Evolutionary conservation across 1,140 invertebrate species (phyloP).

Genomic region (Aradophagus sp.): DNA sequence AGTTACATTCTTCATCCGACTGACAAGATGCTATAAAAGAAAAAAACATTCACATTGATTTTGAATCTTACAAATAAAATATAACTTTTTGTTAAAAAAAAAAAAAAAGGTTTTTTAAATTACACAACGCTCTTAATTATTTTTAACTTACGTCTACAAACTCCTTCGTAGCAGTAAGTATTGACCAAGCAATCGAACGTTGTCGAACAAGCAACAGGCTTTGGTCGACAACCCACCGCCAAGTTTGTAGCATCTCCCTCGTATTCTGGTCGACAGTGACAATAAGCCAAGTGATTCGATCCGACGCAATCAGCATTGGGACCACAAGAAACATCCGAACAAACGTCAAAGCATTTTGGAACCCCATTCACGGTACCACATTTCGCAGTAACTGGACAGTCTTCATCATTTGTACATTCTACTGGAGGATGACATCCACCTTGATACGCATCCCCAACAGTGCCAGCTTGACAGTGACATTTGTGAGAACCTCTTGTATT

Average conservation of each 20-base stretch:
- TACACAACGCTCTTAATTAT: too few relatives aligned
- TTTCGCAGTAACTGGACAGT: slow-evolving; percentile 85
- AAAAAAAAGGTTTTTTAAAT: too few relatives aligned
- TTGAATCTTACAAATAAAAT: background rate
- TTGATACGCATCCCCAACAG: slow-evolving; percentile 87
- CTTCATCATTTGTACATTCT: slow-evolving; percentile 84
- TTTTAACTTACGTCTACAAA: slow-evolving; percentile 83
- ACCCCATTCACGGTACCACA: slow-evolving; percentile 81
- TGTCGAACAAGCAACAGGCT: slow-evolving; percentile 81
- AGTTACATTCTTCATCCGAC: slow-evolving; percentile 85
- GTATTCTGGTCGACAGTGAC: slow-evolving; percentile 85
- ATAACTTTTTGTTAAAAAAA: too few relatives aligned
- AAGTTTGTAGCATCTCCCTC: slow-evolving; percentile 83
- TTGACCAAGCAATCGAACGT: slow-evolving; percentile 84
- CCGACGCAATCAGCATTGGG: slow-evolving; percentile 88
- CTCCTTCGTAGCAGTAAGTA: slow-evolving; percentile 87
- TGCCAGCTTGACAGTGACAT: slow-evolving; percentile 84
- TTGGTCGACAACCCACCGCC: slow-evolving; percentile 84
- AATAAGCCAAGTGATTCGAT: slow-evolving; percentile 82
- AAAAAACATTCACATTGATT: background rate
- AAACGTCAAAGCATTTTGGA: slow-evolving; percentile 87
- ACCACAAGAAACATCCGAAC: slow-evolving; percentile 84
- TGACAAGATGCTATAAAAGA: slow-evolving; percentile 82
- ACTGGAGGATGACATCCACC: slow-evolving; percentile 85
- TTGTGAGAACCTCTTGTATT: slow-evolving; percentile 88